Percentiles rank a stretch among this genome's conserved stretches.
These are phyloP conservation scores for Leptodactylus fallax DNA, from an alignment of 2,797 vertebrate genomes.

Conservation along the genomic window DNA sequence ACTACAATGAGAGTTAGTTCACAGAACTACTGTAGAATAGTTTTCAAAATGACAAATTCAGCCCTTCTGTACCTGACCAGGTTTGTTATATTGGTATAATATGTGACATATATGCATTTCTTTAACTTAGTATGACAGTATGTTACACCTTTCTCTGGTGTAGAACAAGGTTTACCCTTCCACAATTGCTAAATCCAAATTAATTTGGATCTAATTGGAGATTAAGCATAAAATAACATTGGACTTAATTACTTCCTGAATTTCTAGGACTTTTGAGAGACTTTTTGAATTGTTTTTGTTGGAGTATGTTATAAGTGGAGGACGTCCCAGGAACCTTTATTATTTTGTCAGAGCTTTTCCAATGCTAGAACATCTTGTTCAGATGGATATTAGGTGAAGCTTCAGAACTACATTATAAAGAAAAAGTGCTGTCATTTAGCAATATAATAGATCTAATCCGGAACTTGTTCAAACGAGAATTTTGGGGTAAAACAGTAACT, in stretches of 20 bases:
- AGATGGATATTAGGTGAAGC: conserved; percentile 54
- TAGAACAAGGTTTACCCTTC: not conserved
- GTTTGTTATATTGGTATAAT: not conserved
- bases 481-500: no score
- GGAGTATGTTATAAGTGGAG: conserved; percentile 23
- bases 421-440: conserved; percentile 49
- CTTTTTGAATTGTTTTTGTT: conserved; percentile 49
- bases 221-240: not conserved
- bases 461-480: not conserved
- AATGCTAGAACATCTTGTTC: conserved; percentile 36
- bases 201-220: conserved; percentile 12
- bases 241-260: conserved; percentile 35
- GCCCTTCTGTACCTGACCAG: not conserved
- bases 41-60: not conserved
- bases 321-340: conserved; percentile 58
- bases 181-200: not conserved
- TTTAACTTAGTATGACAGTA: not conserved
- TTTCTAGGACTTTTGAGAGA: not conserved
- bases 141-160: not conserved
- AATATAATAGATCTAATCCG: conserved; percentile 63
- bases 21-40: not conserved
- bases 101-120: not conserved
- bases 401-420: conserved; percentile 63
- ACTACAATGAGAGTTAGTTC: no score
- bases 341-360: conserved; percentile 11